phyloP scores from a whole-genome alignment of 2,888 invertebrate genomes.

The Apantesis nais region DNA sequence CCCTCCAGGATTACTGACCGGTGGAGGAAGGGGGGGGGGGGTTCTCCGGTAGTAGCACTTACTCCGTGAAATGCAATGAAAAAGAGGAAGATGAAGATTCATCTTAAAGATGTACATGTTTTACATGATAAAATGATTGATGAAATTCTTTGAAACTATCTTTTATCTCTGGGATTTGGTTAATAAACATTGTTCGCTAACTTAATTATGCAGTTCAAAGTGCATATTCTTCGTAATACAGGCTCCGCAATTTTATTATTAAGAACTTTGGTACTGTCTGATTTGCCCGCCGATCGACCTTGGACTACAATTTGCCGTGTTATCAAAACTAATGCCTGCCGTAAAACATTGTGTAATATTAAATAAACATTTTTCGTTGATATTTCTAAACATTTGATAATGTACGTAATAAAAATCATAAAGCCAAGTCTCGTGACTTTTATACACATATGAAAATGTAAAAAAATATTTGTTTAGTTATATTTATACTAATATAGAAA shows the following conservation, averaged over 20 bases:
- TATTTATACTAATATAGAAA: no score
- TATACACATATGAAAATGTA: no score
- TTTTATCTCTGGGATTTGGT: no score
- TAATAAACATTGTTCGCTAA: background rate
- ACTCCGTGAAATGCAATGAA: background rate
- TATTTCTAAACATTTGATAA: constrained; percentile 7
- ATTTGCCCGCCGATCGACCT: constrained; percentile 4
- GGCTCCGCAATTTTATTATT: background rate
- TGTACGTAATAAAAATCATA: no score
- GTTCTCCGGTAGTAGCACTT: no score
- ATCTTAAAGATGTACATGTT: background rate
- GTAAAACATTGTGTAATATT: constrained; percentile 11
- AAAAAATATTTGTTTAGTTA: no score
- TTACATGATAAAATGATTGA: background rate
- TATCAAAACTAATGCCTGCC: constrained; percentile 11
- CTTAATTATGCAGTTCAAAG: background rate
- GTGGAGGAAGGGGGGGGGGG: no score
- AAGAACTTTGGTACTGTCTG: background rate
- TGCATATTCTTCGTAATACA: background rate
- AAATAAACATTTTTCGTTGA: constrained; percentile 2
- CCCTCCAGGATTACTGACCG: no score
- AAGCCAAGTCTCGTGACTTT: no score
- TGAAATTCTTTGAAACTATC: no score
- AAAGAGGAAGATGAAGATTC: no score
- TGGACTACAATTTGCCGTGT: constrained; percentile 6